Base-by-base conservation (phyloP, 1,140 invertebrate genomes). In the Habropoda laboriosa region DNA sequence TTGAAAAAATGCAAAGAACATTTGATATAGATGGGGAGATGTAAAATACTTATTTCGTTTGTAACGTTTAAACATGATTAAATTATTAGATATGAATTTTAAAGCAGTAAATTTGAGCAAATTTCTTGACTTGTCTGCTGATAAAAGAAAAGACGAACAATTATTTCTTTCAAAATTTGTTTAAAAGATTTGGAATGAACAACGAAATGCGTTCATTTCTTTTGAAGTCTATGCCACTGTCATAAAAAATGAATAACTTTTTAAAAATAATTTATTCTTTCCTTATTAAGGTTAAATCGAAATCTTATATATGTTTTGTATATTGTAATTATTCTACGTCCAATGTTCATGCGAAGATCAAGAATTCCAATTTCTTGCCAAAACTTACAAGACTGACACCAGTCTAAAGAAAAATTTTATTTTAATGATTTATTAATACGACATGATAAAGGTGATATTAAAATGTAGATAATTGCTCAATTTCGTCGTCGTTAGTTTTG, bases 361-460 rank as follows among this genome's bases (percentile, higher is more conserved):
- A 68, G 40, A 18, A 76, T 66, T 24, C 58, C 16, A 66, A 80
- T 81, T 76, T 81, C 82, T 85, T 81, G 82, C 82, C 82, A 77
- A 80, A 82, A 80, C 58, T 78, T 53, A 77, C 51, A 77, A 81
- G 78, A 85, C 82, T 85, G 82, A 84, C 18, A 7, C 10, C 67
- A 74, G 67, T 85, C 73, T 85, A 77, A 57, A 55, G 63, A 57
- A 49, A 47, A 79, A 63, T 7, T 27, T 75, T 47, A 12, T 16
- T 63, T 80, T 53, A 71, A 53, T 53, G 30, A 24, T 2, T 10
- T 40, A 30, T 49, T 77, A 27, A 38, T 45, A 63, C 21, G 13
- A 47, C 49, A 63, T 10, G n/a, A 64, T 74, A 13, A 30, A 47
- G 32, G 53, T 66, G 45, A 66, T 58, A 58, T 74, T 75, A 49